A percentile compares a stretch with the other conserved stretches of the same genome.
Conservation (phyloP, 2,888 invertebrate genomes). For the Balanococcus diminutus region DNA sequence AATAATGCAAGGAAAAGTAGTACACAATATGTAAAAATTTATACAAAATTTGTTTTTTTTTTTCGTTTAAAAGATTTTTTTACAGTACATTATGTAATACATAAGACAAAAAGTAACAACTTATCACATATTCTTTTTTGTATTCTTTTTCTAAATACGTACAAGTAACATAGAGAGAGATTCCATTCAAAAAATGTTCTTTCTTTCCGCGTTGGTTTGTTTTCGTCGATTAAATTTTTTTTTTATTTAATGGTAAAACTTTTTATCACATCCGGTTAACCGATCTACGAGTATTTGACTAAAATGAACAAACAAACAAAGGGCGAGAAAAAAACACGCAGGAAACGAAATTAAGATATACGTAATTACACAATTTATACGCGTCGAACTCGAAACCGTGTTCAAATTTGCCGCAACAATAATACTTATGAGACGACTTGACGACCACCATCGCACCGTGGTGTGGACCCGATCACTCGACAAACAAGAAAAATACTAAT, state of each 20-base stretch:
- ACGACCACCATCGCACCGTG: too few species aligned
- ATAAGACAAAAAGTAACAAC: constrained; percentile 47
- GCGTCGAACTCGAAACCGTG: too few species aligned
- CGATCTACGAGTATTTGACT: constrained; percentile 47
- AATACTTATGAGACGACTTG: too few species aligned
- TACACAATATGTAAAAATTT: constrained; percentile 1
- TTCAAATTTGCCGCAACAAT: not conserved
- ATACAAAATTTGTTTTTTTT: not conserved
- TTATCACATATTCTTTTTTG: constrained; percentile 43
- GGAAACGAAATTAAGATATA: not conserved
- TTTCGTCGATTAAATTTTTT: not conserved
- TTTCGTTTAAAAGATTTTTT: not conserved
- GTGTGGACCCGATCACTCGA: not conserved
- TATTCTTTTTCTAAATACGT: constrained; percentile 1
- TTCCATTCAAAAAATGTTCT: constrained; percentile 28
- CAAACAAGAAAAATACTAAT: too few species aligned
- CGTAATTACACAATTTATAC: not conserved
- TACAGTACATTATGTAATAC: constrained; percentile 1
- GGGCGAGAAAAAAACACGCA: not conserved
- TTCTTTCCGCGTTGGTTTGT: constrained; percentile 20
- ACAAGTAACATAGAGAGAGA: constrained; percentile 40
- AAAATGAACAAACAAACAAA: not conserved
- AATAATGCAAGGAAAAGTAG: not conserved
- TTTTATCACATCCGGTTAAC: constrained; percentile 45
- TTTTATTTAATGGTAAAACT: constrained; percentile 32